These are phyloP conservation scores for Oceanodroma leucorhoa DNA, from an alignment of 2,797 vertebrate genomes.

Conservation along the genomic window DNA sequence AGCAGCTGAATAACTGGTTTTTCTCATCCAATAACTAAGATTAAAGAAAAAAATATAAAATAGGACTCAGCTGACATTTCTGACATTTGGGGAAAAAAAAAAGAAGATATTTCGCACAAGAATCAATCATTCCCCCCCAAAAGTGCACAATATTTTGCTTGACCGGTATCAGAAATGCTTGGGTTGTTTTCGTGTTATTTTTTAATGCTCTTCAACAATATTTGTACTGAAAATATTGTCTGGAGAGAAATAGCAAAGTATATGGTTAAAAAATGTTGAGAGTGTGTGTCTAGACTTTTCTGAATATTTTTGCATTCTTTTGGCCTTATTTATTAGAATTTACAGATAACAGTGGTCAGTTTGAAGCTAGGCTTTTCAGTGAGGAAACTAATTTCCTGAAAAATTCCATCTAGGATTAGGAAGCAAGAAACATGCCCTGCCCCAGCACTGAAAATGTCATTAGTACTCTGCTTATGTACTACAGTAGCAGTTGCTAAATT, in stretches of 20 bases:
- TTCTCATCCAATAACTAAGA: slow-evolving; percentile 4
- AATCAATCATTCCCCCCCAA: background rate
- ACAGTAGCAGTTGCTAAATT: background rate
- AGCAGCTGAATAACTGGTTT: slow-evolving; percentile 34
- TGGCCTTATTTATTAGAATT: background rate
- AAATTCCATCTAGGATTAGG: background rate
- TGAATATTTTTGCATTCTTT: background rate
- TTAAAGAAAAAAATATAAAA: background rate
- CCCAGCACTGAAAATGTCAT: background rate
- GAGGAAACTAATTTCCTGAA: background rate
- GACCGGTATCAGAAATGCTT: background rate
- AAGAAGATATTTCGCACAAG: background rate
- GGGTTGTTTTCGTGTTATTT: slow-evolving; percentile 13
- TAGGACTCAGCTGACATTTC: background rate
- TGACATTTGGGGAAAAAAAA: background rate
- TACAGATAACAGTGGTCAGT: background rate
- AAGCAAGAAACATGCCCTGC: background rate
- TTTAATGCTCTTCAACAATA: background rate
- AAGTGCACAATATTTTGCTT: slow-evolving; percentile 42
- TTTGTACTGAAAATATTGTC: slow-evolving; percentile 9
- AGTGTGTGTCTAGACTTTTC: background rate
- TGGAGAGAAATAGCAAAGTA: background rate
- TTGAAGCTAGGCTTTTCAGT: background rate
- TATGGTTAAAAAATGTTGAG: background rate
- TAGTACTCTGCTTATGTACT: background rate